Conservation (phyloP, 2,113 vertebrate genomes). For the Ariopsis seemanni region DNA sequence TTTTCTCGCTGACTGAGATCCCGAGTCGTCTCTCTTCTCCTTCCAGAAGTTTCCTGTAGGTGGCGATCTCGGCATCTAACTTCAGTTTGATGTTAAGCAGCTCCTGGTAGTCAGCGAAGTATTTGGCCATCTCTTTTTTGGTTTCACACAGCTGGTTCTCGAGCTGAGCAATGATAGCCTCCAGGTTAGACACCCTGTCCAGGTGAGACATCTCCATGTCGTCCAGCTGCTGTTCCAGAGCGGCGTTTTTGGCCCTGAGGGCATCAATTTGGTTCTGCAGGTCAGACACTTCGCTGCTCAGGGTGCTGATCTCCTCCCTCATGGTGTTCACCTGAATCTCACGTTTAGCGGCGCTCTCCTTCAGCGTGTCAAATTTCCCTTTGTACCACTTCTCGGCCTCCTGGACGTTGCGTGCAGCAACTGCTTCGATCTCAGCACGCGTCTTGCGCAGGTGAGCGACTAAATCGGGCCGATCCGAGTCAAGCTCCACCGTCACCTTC, state of each 20-base stretch:
- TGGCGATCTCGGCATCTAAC: slow-evolving; percentile 78
- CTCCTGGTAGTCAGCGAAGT: slow-evolving; percentile 68
- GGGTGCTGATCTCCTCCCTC: slow-evolving; percentile 74
- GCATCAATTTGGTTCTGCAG: slow-evolving; percentile 76
- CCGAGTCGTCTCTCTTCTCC: slow-evolving; percentile 76
- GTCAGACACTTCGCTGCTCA: slow-evolving; percentile 69
- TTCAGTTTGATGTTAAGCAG: slow-evolving; percentile 78
- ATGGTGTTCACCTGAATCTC: slow-evolving; percentile 72
- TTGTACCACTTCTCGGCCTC: slow-evolving; percentile 82
- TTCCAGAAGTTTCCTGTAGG: slow-evolving; percentile 79
- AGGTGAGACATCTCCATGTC: slow-evolving; percentile 75
- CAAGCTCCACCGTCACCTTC: slow-evolving; percentile 68
- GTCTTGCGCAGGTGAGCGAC: slow-evolving; percentile 67
- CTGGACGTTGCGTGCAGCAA: slow-evolving; percentile 73
- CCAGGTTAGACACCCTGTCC: slow-evolving; percentile 66
- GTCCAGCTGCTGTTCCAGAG: slow-evolving; percentile 75
- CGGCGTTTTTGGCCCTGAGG: slow-evolving; percentile 66
- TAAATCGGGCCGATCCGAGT: slow-evolving; percentile 66
- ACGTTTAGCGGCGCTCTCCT: slow-evolving; percentile 70
- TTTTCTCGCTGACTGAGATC: slow-evolving; percentile 55
- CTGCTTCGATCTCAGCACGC: slow-evolving; percentile 72
- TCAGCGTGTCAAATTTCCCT: slow-evolving; percentile 75
- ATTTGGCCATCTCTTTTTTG: slow-evolving; percentile 71
- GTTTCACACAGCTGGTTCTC: slow-evolving; percentile 77
- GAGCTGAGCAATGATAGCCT: slow-evolving; percentile 70